phyloP scores from a whole-genome alignment of 1,140 invertebrate genomes.

The Oedothorax gibbosus region DNA sequence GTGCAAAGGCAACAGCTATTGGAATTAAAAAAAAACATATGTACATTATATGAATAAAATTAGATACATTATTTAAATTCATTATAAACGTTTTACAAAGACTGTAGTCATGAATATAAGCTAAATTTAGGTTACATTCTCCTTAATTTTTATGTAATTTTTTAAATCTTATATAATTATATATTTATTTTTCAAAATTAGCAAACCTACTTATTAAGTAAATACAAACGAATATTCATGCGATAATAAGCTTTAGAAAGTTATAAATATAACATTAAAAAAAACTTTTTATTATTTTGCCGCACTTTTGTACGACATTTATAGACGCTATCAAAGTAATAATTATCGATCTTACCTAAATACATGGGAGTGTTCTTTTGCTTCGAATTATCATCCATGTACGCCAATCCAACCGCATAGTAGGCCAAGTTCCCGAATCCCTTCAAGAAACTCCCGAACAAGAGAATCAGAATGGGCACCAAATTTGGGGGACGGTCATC shows the following conservation, averaged over 20 bases:
- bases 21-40: not conserved
- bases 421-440: slow-evolving; percentile 62
- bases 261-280: not conserved
- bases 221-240: not conserved
- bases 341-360: slow-evolving; percentile 55
- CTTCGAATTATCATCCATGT: slow-evolving; percentile 67
- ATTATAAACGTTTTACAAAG: not conserved
- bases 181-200: not conserved
- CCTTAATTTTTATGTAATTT: too few relatives aligned
- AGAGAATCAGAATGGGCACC: slow-evolving; percentile 36
- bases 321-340: not conserved
- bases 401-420: slow-evolving; percentile 65
- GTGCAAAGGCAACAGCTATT: slow-evolving; percentile 19
- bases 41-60: not conserved
- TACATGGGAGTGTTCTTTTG: slow-evolving; percentile 65
- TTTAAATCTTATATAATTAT: not conserved
- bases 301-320: not conserved
- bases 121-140: too few relatives aligned
- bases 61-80: too few relatives aligned
- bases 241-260: not conserved
- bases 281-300: not conserved
- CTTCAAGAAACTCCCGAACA: slow-evolving; percentile 61
- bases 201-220: not conserved
- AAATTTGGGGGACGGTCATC: slow-evolving; percentile 4
- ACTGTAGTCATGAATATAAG: not conserved